These are phyloP conservation scores for Zophobas morio DNA, from an alignment of 1,140 invertebrate species.

Conservation along the genomic window DNA sequence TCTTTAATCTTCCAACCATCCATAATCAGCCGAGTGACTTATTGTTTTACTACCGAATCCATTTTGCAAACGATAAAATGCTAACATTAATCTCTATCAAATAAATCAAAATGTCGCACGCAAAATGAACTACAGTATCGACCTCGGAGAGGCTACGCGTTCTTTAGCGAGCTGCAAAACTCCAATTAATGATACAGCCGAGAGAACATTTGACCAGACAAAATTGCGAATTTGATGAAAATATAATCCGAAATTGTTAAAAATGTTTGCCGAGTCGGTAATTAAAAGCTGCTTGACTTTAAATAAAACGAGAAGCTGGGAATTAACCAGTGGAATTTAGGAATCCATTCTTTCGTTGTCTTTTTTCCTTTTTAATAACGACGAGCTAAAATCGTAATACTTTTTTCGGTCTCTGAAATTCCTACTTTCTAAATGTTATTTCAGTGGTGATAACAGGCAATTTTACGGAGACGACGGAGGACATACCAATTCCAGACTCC, in stretches of 20 bases:
- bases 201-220: not conserved
- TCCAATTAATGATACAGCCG: conserved; percentile 17
- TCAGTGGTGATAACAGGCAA: conserved; percentile 78
- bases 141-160: conserved; percentile 19
- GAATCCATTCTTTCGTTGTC: not conserved
- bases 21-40: conserved; percentile 48
- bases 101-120: conserved; percentile 55
- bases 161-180: conserved; percentile 23
- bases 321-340: not conserved
- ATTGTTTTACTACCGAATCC: conserved; percentile 48
- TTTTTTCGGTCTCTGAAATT: conserved; percentile 37
- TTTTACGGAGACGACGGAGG: conserved; percentile 77
- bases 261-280: not conserved
- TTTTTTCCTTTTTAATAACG: conserved; percentile 18
- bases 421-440: conserved; percentile 50
- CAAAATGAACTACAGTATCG: conserved; percentile 49
- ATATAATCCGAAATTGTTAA: not conserved
- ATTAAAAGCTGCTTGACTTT: conserved; percentile 11
- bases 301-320: not conserved
- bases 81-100: conserved; percentile 49
- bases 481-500: conserved; percentile 63
- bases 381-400: conserved; percentile 35
- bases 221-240: conserved; percentile 1
- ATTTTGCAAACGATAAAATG: conserved; percentile 48
- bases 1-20: conserved; percentile 49